Evolutionary conservation across 1,140 invertebrate genomes (phyloP).

Genomic region (Drosophila orosa): DNA sequence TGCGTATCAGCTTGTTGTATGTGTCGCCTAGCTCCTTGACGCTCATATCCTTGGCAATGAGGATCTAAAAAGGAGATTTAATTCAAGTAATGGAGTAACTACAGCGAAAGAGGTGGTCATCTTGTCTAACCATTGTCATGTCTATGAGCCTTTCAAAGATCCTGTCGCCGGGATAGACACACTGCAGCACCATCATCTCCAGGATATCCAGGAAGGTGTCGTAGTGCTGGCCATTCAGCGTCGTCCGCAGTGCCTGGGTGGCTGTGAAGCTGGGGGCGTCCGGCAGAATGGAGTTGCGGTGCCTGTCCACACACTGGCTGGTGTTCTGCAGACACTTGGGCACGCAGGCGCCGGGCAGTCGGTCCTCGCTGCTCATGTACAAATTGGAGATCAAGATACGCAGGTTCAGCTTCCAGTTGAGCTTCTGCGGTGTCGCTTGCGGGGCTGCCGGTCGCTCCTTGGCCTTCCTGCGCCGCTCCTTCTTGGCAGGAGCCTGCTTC

Average conservation of each 20-base stretch:
- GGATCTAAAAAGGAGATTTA: slow-evolving; percentile 29
- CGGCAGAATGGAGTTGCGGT: slow-evolving; percentile 57
- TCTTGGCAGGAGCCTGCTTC: neutral
- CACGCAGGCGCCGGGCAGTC: slow-evolving; percentile 50
- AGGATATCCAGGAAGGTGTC: slow-evolving; percentile 66
- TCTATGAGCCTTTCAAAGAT: slow-evolving; percentile 58
- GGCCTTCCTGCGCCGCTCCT: neutral
- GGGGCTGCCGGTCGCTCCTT: slow-evolving; percentile 5
- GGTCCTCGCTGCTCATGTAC: slow-evolving; percentile 57
- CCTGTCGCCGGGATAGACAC: slow-evolving; percentile 57
- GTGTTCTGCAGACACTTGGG: slow-evolving; percentile 66
- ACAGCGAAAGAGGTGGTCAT: too few species aligned
- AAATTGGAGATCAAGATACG: slow-evolving; percentile 63
- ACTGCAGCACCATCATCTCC: slow-evolving; percentile 52
- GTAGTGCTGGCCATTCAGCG: slow-evolving; percentile 58
- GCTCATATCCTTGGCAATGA: slow-evolving; percentile 42
- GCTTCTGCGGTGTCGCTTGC: slow-evolving; percentile 1
- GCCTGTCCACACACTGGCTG: slow-evolving; percentile 43
- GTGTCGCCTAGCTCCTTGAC: slow-evolving; percentile 36
- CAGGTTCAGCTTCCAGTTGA: slow-evolving; percentile 51
- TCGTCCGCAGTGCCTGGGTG: slow-evolving; percentile 43
- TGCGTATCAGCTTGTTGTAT: slow-evolving; percentile 52
- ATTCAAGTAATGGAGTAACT: neutral
- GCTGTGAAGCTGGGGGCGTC: slow-evolving; percentile 54
- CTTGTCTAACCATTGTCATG: slow-evolving; percentile 52